Evolutionary conservation across 2,797 vertebrate species (phyloP), one percentile per base, ranked within the genome.

Genomic region (Phalloptychus januarius): DNA sequence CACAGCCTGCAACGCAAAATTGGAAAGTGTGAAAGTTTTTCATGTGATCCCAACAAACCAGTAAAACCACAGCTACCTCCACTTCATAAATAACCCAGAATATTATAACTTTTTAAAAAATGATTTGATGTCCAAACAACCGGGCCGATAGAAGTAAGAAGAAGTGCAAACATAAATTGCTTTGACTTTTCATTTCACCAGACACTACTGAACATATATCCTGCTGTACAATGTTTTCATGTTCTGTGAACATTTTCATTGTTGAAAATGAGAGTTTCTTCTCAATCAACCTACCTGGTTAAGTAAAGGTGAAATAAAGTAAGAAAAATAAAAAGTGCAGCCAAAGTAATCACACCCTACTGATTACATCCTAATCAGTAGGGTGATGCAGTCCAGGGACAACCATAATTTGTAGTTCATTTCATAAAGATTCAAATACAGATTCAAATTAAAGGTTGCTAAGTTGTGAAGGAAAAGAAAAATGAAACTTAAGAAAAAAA

Each of bases 1-100:
- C 71, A 99, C 90, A 89, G 98, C 98, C 98, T 99, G 93, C n/a
- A 48, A 36, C 13, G 71, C n/a, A 73, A 46, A 13, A 23, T 73
- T 76, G 61, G 2, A 54, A 79, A 70, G 16, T 50, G 1, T 52
- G 50, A 52, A 52, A 8, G 23, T 10, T 52, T 25, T 42, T 25
- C 25, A 69, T 5, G 11, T n/a, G 10, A 25, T 67, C 36, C 1
- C 13, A 42, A 67, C 33, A 36, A 36, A 69, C 13, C 4, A 8
- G 18, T 12, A 25, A 46, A 45, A 45, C n/a, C 23, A 28, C 44
- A 42, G 3, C 7, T 56, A 42, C 36, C 44, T 52, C 25, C 36
- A 38, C 71, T 16, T 16, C 2, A 13, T 50, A 36, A 36, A 52
- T 48, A 25, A 40, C n/a, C n/a, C 54, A 1, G 4, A 54, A 54